Conservation (phyloP, 2,113 vertebrate species). For the Corydoras sp. region DNA sequence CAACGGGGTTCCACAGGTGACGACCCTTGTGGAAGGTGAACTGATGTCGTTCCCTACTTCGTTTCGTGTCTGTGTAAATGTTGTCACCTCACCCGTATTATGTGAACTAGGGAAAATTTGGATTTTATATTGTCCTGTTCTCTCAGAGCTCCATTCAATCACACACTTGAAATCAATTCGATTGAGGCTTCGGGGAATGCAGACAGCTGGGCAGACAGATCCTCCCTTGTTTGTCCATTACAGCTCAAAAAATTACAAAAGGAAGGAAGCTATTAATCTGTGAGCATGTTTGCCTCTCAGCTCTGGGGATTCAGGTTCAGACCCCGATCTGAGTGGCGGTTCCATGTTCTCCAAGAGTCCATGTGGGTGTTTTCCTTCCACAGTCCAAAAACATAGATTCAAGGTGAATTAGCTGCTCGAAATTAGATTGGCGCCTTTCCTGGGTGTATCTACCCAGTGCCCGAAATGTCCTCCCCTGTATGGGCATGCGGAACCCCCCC, state of each 20-base stretch:
- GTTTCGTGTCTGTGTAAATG: conserved; percentile 11
- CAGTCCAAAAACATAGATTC: no score
- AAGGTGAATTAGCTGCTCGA: no score
- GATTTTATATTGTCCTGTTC: conserved; percentile 35
- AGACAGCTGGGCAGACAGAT: conserved; percentile 9
- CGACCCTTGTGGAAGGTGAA: conserved; percentile 17
- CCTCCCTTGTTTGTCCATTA: conserved; percentile 2
- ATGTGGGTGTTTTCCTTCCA: no score
- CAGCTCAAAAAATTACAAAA: not conserved
- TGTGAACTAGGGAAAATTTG: conserved; percentile 6
- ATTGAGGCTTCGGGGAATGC: conserved; percentile 26
- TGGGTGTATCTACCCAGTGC: no score
- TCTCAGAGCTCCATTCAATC: conserved; percentile 29
- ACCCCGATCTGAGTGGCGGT: no score
- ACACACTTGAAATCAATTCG: conserved; percentile 32
- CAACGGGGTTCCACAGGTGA: conserved; percentile 21
- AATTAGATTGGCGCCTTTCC: no score
- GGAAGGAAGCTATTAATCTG: no score
- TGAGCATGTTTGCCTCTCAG: no score
- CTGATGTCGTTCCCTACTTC: conserved; percentile 6
- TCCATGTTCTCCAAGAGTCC: no score
- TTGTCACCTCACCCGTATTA: not conserved
- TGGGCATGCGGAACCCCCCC: no score
- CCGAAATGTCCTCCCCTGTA: no score
- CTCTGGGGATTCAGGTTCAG: no score